Percentiles rank a stretch among this genome's conserved stretches.
Evolutionary conservation across 1,140 invertebrate genomes (phyloP).

Genomic region (Tetranychus cinnabarinus): DNA sequence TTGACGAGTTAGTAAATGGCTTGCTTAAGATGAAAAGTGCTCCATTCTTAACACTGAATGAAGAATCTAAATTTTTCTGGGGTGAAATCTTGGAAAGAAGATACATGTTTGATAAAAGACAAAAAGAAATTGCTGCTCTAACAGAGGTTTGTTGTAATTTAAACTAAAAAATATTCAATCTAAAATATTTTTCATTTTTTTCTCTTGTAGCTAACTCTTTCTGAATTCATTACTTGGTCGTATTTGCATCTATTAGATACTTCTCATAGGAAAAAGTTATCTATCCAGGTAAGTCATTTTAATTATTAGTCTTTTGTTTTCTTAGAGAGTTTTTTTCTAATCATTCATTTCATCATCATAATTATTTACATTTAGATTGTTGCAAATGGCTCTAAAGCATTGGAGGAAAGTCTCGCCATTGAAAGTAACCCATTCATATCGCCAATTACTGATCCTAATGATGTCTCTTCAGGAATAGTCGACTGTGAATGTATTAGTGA

Average conservation of each 20-base stretch:
- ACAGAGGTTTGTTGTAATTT: not conserved
- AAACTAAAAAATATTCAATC: too few species aligned
- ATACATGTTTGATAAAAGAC: conserved; percentile 12
- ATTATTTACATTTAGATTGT: conserved; percentile 1
- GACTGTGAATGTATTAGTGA: too few species aligned
- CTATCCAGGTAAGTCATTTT: not conserved
- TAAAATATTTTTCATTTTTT: too few species aligned
- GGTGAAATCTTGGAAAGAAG: conserved; percentile 10
- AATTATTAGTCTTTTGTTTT: too few species aligned
- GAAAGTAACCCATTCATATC: not conserved
- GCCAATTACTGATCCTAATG: conserved; percentile 2
- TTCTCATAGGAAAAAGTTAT: not conserved
- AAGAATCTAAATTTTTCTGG: conserved; percentile 33
- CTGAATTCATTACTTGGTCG: conserved; percentile 2
- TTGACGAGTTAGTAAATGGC: conserved; percentile 26
- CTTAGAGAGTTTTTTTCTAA: too few species aligned
- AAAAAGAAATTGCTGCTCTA: conserved; percentile 10
- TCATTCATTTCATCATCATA: not conserved
- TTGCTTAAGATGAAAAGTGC: conserved; percentile 44
- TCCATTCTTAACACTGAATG: conserved; percentile 40
- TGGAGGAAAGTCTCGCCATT: conserved; percentile 1
- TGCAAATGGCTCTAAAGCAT: conserved; percentile 6
- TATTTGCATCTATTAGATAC: not conserved
- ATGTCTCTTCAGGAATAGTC: not conserved
- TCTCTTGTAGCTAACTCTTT: too few species aligned